Base-by-base conservation (phyloP, 2,113 vertebrate genomes). In the Paramormyrops kingsleyae region DNA sequence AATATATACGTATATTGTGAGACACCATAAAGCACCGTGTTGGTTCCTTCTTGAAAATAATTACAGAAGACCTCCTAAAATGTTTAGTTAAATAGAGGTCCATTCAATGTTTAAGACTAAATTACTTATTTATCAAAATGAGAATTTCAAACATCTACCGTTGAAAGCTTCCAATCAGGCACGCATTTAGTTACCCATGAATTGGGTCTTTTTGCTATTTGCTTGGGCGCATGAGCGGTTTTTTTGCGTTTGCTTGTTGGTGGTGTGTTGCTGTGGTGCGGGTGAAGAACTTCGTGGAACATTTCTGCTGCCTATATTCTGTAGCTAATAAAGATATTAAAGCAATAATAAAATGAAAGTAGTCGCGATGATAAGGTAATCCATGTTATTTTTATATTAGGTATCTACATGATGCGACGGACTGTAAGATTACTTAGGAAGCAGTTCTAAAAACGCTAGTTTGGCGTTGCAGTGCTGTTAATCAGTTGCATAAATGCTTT, bases 311-410 rank as follows among this genome's bases (percentile, higher is more conserved):
- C 10, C 21, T 47, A 12, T 44, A 44, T 84, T 84, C 12, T 21
- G 19, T 10, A 10, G 44, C 44, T 47, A 84, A 84, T 84, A 21
- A 84, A 84, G 31, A 6, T 39, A 84, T 1, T 47, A 84, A 84
- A 70, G 2, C 74, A 62, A 62, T 88, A 92, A 80, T 62, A 94
- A 89, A 91, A 96, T 96, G 96, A 96, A 95, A 92, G 95, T 96
- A 49, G 96, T 96, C 88, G 96, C 96, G 87, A 91, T 96, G 86
- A 96, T 96, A 92, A 96, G 96, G 96, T 96, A 96, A 94, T 12
- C 1, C 9, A 47, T 31, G 5, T 53, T 87, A 62, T 17, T 49
- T 49, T 77, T 15, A 80, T 17, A 24, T 88, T 59, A 53, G 5
- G 70, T 89, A 70, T 6, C 10, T 85, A 53, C 21, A 53, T 13